Base-by-base conservation (phyloP, 2,797 vertebrate species). In the Hydrophis major region DNA sequence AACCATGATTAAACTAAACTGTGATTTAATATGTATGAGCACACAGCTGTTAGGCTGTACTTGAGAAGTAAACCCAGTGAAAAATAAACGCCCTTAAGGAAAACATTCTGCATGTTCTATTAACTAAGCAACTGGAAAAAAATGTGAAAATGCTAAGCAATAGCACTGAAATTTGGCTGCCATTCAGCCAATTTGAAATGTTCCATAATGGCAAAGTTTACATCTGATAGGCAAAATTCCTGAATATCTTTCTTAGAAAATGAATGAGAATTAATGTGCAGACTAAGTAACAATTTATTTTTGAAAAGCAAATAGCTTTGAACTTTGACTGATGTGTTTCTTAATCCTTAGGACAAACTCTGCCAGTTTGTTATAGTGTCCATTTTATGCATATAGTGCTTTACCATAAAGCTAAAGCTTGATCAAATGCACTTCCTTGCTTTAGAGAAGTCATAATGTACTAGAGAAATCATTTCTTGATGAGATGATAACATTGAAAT, bases 71-170 rank as follows among this genome's bases (percentile, higher is more conserved):
- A 11, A 20, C 28, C 61, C 66, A 10, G 28, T 89, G n/a, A 93
- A 95, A 93, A 95, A 91, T 96, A 92, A 92, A 94, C 8, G 13
- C 95, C 97, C 96, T 93, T 96, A 90, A 96, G 92, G 94, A 95
- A 86, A 96, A 96, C 95, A 95, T 88, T 95, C 94, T 93, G 96
- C 96, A 97, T 92, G 96, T 97, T 96, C 96, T 96, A 90, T 95
- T 95, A 95, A 92, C 8, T 12, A 96, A 95, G 66, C 89, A 96
- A 91, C 95, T 94, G 91, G 1, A 94, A 90, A 94, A 94, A 96
- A 97, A 94, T 96, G 95, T 96, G 95, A 95, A 95, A 96, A 94
- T 94, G 89, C 63, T 93, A 92, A 96, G 95, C 94, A 97, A 96
- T 97, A 96, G 91, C 94, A 83, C 91, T 95, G 94, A 96, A 95